These are phyloP conservation scores for Solea senegalensis DNA, from an alignment of 2,113 vertebrate genomes.

Conservation along the genomic window DNA sequence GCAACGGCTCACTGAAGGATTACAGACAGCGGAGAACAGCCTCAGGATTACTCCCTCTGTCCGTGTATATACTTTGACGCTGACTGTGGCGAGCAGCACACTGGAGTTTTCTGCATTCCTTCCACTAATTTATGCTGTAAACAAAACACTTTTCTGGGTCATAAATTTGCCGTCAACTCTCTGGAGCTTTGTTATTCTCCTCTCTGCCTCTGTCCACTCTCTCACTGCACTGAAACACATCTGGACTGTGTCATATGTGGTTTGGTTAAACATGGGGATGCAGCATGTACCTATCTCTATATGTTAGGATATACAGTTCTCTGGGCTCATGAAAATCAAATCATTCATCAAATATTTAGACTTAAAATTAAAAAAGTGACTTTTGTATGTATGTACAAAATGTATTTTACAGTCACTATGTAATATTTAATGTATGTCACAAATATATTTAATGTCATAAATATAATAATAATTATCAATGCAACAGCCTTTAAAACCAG, in stretches of 20 bases:
- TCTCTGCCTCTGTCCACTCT: conserved; percentile 38
- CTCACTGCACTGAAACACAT: conserved; percentile 50
- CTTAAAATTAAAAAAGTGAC: too few relatives aligned
- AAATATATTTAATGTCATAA: too few relatives aligned
- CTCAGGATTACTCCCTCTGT: conserved; percentile 57
- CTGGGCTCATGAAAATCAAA: too few relatives aligned
- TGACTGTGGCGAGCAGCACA: conserved; percentile 12
- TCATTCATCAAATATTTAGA: too few relatives aligned
- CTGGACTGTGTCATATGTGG: conserved; percentile 69
- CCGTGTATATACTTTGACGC: conserved; percentile 16
- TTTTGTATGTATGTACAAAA: too few relatives aligned
- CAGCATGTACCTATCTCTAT: neutral
- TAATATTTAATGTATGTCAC: too few relatives aligned
- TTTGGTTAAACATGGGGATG: conserved; percentile 43
- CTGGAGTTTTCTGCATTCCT: conserved; percentile 39
- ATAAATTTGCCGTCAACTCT: conserved; percentile 59
- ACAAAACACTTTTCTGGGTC: conserved; percentile 73
- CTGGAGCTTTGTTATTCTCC: conserved; percentile 56
- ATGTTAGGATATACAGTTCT: too few relatives aligned
- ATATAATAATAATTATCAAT: too few relatives aligned
- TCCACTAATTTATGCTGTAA: conserved; percentile 66
- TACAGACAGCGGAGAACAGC: conserved; percentile 55
- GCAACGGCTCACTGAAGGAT: conserved; percentile 42
- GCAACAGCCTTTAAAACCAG: too few relatives aligned
- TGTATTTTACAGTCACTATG: too few relatives aligned